Evolutionary conservation across 35 echinoderm and acorn worm species (phyloP).

Genomic region (Nesometra sesokonis): DNA sequence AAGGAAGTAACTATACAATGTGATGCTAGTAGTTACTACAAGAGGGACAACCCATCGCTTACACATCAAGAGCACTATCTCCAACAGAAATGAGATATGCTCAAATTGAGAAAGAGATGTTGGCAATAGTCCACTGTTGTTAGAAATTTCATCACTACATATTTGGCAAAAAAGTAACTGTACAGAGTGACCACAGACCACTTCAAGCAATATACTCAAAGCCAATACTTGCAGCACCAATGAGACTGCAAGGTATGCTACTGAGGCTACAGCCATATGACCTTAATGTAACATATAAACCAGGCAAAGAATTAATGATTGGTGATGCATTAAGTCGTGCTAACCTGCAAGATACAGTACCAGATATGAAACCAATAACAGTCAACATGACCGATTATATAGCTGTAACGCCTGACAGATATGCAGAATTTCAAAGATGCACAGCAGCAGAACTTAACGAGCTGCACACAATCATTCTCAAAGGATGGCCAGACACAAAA

Average conservation of each 20-base stretch:
- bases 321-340: conserved; percentile 43
- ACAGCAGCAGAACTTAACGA: conserved; percentile 49
- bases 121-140: conserved; percentile 50
- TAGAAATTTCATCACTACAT: conserved; percentile 75
- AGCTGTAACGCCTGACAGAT: conserved; percentile 30
- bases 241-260: conserved; percentile 71
- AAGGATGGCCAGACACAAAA: conserved; percentile 67
- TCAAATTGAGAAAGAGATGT: conserved; percentile 74
- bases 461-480: conserved; percentile 27
- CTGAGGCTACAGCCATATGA: conserved; percentile 51
- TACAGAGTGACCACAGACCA: conserved; percentile 56
- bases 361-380: conserved; percentile 16
- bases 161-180: conserved; percentile 31
- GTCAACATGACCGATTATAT: conserved; percentile 44
- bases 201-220: conserved; percentile 45
- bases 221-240: conserved; percentile 38
- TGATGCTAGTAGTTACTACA: conserved; percentile 57
- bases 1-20: conserved; percentile 32
- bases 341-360: conserved; percentile 21
- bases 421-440: conserved; percentile 24
- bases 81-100: conserved; percentile 43
- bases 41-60: conserved; percentile 48
- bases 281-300: conserved; percentile 27
- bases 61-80: conserved; percentile 51
- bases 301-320: conserved; percentile 37